phyloP scores from a whole-genome alignment of 2,113 vertebrate species.

The Tyto alba region DNA sequence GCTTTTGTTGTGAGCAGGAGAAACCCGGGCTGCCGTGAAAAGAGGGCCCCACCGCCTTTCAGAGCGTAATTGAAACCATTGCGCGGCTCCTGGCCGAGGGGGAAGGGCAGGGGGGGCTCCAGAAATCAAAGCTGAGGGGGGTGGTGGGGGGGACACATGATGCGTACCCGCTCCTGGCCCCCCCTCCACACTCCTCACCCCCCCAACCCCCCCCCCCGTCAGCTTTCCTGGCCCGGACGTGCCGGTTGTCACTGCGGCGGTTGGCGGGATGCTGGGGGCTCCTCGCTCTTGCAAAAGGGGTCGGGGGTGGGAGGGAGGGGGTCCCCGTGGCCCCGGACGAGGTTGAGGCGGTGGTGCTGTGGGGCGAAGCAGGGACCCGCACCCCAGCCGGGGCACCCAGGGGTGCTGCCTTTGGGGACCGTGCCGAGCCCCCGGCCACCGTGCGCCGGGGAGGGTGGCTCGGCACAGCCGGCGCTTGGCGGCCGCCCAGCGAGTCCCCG shows the following conservation, averaged over 20 bases:
- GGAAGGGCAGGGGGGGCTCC: slow-evolving; percentile 45
- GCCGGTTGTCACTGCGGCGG: background rate
- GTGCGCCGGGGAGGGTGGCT: background rate
- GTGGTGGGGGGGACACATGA: slow-evolving; percentile 39
- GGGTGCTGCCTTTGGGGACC: background rate
- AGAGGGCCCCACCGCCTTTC: slow-evolving; percentile 74
- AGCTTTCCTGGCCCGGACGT: background rate
- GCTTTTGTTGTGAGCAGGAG: slow-evolving; percentile 73
- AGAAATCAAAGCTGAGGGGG: slow-evolving; percentile 59
- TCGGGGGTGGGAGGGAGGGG: background rate
- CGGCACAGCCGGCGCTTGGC: background rate
- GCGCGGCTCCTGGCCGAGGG: slow-evolving; percentile 57
- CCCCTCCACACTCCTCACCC: no score
- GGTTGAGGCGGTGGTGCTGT: background rate
- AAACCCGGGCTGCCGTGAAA: slow-evolving; percentile 66
- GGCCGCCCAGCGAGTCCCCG: background rate
- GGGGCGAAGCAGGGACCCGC: rapidly evolving
- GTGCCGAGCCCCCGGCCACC: background rate
- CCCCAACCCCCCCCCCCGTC: background rate
- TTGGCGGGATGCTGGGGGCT: background rate
- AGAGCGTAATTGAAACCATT: slow-evolving; percentile 78
- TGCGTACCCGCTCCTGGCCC: background rate
- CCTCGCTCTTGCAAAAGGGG: background rate
- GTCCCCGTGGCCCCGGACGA: rapidly evolving
- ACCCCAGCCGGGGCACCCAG: background rate